phyloP scores from a whole-genome alignment of 2,113 vertebrate species.

The Cairina moschata region DNA sequence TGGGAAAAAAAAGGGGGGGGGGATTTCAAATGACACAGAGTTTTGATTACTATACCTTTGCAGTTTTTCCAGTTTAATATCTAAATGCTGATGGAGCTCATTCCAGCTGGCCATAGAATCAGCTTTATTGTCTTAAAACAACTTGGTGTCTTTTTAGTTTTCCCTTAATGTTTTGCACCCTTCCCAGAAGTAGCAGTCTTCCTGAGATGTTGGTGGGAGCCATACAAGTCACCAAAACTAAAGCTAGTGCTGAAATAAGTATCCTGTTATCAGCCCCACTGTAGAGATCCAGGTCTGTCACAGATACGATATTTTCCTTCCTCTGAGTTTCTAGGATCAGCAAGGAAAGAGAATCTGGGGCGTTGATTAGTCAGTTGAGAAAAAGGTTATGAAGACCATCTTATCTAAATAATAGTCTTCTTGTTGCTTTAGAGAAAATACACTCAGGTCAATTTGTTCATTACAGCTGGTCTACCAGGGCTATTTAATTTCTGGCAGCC shows the following conservation, averaged over 20 bases:
- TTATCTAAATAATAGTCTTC: neutral
- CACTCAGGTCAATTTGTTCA: neutral
- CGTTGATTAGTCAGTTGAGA: neutral
- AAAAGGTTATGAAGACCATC: neutral
- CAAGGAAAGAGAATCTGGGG: neutral
- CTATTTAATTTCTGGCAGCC: neutral
- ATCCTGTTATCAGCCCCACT: slow-evolving; percentile 1
- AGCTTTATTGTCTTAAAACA: slow-evolving; percentile 48
- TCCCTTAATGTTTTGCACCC: slow-evolving; percentile 24
- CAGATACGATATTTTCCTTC: neutral
- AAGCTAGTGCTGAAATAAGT: neutral
- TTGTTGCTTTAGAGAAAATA: neutral
- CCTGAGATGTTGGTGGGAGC: slow-evolving; percentile 18
- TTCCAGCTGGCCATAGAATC: slow-evolving; percentile 38
- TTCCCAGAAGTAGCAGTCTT: slow-evolving; percentile 51
- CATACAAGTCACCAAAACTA: slow-evolving; percentile 18
- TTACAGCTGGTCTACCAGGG: neutral
- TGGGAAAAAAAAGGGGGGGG: neutral
- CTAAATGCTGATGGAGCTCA: neutral
- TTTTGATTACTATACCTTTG: neutral
- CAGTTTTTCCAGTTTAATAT: slow-evolving; percentile 42
- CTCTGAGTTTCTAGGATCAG: neutral
- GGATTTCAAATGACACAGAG: neutral
- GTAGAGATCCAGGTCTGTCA: neutral
- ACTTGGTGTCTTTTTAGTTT: slow-evolving; percentile 30